Conservation (phyloP, 2,888 invertebrate genomes). For the Rhodophaea formosa region DNA sequence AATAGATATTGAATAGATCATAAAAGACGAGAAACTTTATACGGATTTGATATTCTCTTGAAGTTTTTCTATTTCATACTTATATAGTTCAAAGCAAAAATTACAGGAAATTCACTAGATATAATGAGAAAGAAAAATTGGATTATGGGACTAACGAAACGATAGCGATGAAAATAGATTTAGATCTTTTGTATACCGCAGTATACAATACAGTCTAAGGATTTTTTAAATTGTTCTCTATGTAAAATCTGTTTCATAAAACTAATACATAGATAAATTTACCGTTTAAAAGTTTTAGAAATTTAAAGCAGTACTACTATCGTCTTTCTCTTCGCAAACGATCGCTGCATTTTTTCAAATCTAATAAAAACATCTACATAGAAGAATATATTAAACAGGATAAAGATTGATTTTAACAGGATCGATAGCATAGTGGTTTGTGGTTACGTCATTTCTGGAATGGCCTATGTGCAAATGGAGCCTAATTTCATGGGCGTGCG, state of each 20-base stretch:
- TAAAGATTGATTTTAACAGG: neutral
- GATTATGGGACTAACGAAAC: neutral
- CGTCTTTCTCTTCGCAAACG: neutral
- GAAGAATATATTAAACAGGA: neutral
- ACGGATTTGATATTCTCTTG: too few species aligned
- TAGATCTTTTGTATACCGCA: neutral
- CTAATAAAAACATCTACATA: neutral
- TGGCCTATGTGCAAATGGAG: conserved; percentile 19
- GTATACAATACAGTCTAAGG: neutral
- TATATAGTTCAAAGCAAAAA: too few species aligned
- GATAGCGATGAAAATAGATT: neutral
- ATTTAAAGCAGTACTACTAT: neutral
- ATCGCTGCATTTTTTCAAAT: neutral
- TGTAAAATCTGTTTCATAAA: neutral
- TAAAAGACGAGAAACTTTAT: too few species aligned
- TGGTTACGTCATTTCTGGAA: conserved; percentile 8
- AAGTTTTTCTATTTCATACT: too few species aligned
- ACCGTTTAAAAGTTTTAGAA: neutral
- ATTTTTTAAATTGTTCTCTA: neutral
- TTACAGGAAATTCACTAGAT: too few species aligned
- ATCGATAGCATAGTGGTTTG: neutral
- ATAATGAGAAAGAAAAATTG: neutral
- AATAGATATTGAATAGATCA: too few species aligned
- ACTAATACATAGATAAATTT: too few species aligned
- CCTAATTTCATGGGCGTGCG: conserved; percentile 27